Evolutionary conservation across 2,797 vertebrate species (phyloP).

Genomic region (Tolypeutes matacus): DNA sequence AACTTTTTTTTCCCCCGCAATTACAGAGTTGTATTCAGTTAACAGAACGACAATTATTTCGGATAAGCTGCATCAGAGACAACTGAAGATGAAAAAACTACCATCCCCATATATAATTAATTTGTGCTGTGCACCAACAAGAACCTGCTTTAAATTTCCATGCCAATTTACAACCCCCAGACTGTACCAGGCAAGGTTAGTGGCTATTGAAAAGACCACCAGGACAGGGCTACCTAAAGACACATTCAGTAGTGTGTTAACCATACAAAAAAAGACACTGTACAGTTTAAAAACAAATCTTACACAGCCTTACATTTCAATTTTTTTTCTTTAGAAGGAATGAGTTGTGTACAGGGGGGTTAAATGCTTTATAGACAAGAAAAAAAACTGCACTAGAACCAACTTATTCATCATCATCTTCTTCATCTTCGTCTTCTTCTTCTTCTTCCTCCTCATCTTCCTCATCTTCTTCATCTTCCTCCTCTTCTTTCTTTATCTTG

Average conservation of each 20-base stretch:
- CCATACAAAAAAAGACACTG: conserved; percentile 98
- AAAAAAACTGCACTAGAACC: too few species aligned
- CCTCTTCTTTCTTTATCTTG: too few species aligned
- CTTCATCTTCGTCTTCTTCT: too few species aligned
- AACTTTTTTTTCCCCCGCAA: too few species aligned
- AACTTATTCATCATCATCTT: too few species aligned
- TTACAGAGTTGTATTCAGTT: conserved; percentile 92
- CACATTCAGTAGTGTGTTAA: conserved; percentile 97
- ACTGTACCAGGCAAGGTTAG: conserved; percentile 95
- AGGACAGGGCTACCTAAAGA: conserved; percentile 92
- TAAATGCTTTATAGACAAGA: conserved; percentile 98
- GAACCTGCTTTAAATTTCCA: conserved; percentile 92
- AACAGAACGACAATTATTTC: conserved; percentile 90
- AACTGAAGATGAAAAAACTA: conserved; percentile 91
- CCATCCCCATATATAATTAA: conserved; percentile 90
- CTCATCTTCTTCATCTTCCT: too few species aligned
- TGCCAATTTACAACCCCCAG: conserved; percentile 93
- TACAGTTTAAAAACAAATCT: conserved; percentile 88
- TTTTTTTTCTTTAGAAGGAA: conserved; percentile 84
- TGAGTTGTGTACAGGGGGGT: conserved; percentile 87
- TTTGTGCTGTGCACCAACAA: conserved; percentile 96
- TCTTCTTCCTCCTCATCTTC: too few species aligned
- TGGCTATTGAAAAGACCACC: conserved; percentile 95
- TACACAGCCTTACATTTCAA: conserved; percentile 64
- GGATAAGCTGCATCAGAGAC: conserved; percentile 87